Percentiles rank a stretch among this genome's conserved stretches.
phyloP scores from a whole-genome alignment of 2,797 vertebrate species.

The Potorous gilbertii region DNA sequence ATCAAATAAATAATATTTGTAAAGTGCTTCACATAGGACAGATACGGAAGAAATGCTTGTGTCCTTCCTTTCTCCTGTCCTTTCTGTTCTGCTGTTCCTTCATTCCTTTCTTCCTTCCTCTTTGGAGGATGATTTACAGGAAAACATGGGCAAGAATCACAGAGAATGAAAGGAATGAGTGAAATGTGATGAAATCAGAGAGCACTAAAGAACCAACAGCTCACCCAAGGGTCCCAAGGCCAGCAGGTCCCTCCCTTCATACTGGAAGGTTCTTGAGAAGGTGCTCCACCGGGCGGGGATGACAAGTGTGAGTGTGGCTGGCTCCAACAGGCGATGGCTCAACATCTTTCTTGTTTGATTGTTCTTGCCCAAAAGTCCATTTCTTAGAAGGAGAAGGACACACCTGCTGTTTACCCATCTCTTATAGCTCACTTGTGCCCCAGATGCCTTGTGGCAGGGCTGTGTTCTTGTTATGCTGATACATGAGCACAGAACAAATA shows the following conservation, averaged over 20 bases:
- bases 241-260: background rate
- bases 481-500: background rate
- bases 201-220: background rate
- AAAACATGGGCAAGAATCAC: background rate
- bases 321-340: background rate
- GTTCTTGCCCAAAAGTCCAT: background rate
- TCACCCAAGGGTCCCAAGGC: background rate
- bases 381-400: conserved; percentile 1
- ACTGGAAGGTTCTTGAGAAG: background rate
- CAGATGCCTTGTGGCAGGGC: background rate
- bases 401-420: background rate
- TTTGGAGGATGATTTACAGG: background rate
- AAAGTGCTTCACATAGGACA: background rate
- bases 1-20: background rate
- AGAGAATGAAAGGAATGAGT: background rate
- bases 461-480: background rate
- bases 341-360: background rate
- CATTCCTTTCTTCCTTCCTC: background rate
- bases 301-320: background rate
- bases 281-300: background rate
- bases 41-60: background rate
- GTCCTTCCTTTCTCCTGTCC: background rate
- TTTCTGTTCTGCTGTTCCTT: no score
- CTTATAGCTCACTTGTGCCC: background rate
- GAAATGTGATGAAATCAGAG: background rate